phyloP scores from a whole-genome alignment of 2,113 vertebrate species.

The Bucco capensis region DNA sequence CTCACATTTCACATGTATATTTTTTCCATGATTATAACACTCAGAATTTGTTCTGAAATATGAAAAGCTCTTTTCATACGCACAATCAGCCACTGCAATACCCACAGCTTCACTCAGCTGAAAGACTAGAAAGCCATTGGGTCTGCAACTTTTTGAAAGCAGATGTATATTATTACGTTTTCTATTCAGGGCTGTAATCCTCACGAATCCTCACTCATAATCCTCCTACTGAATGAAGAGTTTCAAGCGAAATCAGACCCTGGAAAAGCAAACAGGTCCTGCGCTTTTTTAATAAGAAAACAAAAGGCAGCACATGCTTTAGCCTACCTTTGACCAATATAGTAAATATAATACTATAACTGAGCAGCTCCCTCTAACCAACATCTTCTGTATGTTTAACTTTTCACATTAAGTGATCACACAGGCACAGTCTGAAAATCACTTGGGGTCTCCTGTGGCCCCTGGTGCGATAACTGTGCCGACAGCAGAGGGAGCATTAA shows the following conservation, averaged over 20 bases:
- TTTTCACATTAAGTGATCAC: no score
- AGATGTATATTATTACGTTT: neutral
- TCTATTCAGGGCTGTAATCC: constrained; percentile 2
- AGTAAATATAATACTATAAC: neutral
- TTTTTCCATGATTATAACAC: neutral
- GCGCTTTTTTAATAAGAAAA: neutral
- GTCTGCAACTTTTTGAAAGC: neutral
- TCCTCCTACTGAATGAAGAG: neutral
- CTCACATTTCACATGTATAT: neutral
- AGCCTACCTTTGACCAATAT: neutral
- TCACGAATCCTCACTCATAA: neutral
- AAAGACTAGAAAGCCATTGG: neutral
- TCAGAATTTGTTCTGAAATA: neutral
- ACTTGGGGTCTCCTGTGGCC: no score
- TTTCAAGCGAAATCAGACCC: neutral
- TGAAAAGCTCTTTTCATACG: neutral
- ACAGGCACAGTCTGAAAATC: no score
- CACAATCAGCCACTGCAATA: neutral
- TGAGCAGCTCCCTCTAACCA: neutral
- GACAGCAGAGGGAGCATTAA: no score
- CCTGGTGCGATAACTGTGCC: no score
- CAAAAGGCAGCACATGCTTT: neutral
- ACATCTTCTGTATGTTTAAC: neutral
- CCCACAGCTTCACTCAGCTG: neutral
- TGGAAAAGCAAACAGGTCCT: neutral